Evolutionary conservation across 2,113 vertebrate species (phyloP).

Genomic region (Sitta europaea): DNA sequence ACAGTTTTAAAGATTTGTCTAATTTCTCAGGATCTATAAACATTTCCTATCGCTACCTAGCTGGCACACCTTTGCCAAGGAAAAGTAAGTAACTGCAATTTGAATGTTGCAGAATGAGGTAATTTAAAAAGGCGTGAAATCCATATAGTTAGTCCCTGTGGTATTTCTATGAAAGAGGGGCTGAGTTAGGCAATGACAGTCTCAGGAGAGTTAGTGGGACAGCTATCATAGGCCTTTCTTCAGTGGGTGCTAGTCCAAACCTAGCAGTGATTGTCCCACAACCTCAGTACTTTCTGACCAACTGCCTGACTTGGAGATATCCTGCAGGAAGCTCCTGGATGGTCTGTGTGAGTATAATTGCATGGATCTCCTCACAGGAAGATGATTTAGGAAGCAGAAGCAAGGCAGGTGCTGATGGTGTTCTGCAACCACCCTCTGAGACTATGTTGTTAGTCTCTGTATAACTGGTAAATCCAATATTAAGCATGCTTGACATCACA

Average conservation of each 20-base stretch:
- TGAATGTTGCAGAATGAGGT: background rate
- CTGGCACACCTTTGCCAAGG: conserved; percentile 87
- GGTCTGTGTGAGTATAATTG: background rate
- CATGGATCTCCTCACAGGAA: background rate
- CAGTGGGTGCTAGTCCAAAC: background rate
- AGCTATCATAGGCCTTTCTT: background rate
- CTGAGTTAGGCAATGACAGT: background rate
- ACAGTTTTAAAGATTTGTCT: conserved; percentile 88
- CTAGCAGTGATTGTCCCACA: background rate
- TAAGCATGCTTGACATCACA: background rate
- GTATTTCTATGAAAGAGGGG: background rate
- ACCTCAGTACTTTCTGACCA: background rate
- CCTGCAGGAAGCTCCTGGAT: background rate
- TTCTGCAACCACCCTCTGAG: background rate
- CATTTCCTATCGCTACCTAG: conserved; percentile 92
- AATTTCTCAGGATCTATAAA: conserved; percentile 95
- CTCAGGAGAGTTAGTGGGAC: background rate
- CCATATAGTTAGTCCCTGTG: background rate
- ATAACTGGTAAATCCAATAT: background rate
- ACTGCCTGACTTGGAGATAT: background rate
- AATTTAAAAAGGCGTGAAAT: background rate
- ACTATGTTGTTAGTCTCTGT: background rate
- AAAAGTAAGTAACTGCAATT: conserved; percentile 81
- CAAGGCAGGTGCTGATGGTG: background rate
- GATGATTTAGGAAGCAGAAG: background rate